Base-by-base conservation (phyloP, 2,888 invertebrate genomes). In the Acrobasis suavella region DNA sequence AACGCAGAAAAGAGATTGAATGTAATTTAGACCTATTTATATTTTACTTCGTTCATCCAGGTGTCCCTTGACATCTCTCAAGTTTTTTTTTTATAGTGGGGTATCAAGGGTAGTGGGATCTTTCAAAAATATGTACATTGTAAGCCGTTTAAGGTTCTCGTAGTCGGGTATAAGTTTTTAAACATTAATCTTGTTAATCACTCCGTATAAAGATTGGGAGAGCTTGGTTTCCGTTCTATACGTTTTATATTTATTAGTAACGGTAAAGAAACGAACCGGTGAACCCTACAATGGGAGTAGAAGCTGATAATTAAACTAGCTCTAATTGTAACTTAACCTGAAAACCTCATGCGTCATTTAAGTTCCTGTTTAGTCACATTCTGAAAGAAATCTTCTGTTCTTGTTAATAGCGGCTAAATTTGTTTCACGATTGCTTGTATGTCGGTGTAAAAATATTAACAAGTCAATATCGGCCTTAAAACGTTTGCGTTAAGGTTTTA, bases 321-420 rank as follows among this genome's bases (percentile, higher is more conserved):
- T 55, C 55, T 62, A 62, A 62, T 62, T 62, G 62, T 55, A 56
- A 62, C 62, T 62, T 62, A 62, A 62, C 62, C 62, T 62, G 62
- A 55, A 62, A 62, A 62, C 37, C 49, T 54, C 55, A 37, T 62
- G 62, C 55, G 62, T 62, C 62, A 62, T 54, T 54, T 61, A 61
- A 32, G 49, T 61, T 60, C 22, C 38, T 12, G n/a, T n/a, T 37
- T 12, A 62, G 7, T 8, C 16, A 14, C 16, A 62, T 38, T 55
- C 62, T 49, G 55, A 54, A 62, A 56, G 15, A 15, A 38, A 46
- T 46, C 62, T 32, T 55, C 38, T 16, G n/a, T 5, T 8, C 1
- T 10, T 16, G 14, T 42, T 6, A 14, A 49, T 62, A 50, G 32
- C 15, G 50, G 37, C 49, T 37, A 38, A 55, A 50, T 10, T 56